Conservation (phyloP, 2,113 vertebrate genomes). For the Tamias sibiricus region DNA sequence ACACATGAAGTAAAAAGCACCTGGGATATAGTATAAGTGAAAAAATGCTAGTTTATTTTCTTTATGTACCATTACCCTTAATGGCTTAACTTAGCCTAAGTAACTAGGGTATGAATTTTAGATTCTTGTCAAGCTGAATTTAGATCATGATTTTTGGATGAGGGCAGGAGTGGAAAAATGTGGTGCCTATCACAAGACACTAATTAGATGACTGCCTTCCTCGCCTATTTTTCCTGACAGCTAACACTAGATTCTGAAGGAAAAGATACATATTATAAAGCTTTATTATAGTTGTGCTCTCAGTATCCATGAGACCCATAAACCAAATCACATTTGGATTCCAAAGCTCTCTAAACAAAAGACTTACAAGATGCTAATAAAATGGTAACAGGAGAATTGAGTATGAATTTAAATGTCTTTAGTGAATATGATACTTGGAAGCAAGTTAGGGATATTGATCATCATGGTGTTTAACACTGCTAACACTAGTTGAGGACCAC, state of each 20-base stretch:
- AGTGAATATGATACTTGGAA: background rate
- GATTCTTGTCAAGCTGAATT: background rate
- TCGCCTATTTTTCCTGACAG: background rate
- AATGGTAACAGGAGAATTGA: background rate
- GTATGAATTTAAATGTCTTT: background rate
- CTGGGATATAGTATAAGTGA: background rate
- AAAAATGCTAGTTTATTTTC: background rate
- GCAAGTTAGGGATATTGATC: background rate
- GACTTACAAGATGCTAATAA: background rate
- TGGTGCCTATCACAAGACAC: background rate
- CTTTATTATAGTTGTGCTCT: background rate
- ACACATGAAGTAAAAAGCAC: background rate
- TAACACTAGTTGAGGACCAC: too few species aligned
- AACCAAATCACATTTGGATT: background rate
- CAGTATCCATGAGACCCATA: background rate
- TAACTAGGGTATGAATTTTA: background rate
- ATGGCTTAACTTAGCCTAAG: background rate
- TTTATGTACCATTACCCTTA: background rate
- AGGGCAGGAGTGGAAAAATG: background rate
- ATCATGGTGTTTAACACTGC: too few species aligned
- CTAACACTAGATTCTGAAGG: background rate
- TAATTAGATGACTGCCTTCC: background rate
- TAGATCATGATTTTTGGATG: background rate
- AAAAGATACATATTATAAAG: background rate
- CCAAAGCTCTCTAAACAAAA: background rate